phyloP scores from a whole-genome alignment of 2,113 vertebrate genomes.

The Chiloscyllium plagiosum region DNA sequence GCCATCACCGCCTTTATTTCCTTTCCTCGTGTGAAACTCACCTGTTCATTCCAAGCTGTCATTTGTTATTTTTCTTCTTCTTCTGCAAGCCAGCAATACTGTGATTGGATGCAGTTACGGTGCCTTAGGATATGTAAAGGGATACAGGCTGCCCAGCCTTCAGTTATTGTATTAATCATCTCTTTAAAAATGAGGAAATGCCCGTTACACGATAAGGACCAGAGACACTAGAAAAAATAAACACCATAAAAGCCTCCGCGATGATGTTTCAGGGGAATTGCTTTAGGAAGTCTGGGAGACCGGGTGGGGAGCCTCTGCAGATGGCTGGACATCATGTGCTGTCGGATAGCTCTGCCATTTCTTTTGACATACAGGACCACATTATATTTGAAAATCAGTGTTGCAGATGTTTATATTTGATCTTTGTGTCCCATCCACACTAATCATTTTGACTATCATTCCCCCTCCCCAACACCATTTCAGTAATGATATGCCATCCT shows the following conservation, averaged over 20 bases:
- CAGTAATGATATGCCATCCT: no score
- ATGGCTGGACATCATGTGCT: neutral
- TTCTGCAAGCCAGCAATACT: neutral
- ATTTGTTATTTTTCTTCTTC: neutral
- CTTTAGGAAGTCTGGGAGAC: neutral
- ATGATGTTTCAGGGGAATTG: neutral
- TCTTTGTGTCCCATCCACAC: neutral
- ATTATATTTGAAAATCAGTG: neutral
- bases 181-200: neutral
- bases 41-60: neutral
- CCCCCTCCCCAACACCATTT: neutral
- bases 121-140: neutral
- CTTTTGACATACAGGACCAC: neutral
- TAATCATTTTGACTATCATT: neutral
- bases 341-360: neutral
- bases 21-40: neutral
- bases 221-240: neutral
- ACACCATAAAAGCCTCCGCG: neutral
- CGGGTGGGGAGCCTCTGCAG: neutral
- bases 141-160: neutral
- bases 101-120: neutral
- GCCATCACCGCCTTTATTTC: neutral
- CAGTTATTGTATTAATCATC: neutral
- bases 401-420: neutral
- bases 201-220: neutral